phyloP scores from a whole-genome alignment of 2,113 vertebrate genomes.

The Edolisoma coerulescens region DNA sequence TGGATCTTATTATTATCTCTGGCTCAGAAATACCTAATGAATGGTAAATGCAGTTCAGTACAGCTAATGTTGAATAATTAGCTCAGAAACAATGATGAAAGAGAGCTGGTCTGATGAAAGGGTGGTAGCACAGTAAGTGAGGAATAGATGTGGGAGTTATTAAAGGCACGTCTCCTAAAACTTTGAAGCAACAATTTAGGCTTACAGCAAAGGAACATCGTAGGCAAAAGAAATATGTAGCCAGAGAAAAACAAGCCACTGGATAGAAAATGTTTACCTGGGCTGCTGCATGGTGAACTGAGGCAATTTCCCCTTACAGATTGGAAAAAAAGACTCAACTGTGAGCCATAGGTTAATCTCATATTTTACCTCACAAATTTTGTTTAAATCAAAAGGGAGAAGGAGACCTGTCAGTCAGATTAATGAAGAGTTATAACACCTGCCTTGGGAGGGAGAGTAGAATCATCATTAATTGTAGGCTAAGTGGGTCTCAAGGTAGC shows the following conservation, averaged over 20 bases:
- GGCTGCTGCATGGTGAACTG: neutral
- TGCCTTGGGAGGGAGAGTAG: neutral
- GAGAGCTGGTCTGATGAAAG: slow-evolving; percentile 35
- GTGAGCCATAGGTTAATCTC: neutral
- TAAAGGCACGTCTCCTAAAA: neutral
- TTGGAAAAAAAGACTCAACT: neutral
- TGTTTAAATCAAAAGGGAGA: neutral
- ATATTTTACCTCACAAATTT: neutral
- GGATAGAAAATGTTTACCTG: neutral
- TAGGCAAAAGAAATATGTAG: neutral
- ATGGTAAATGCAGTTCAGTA: slow-evolving; percentile 35
- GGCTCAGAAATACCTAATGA: slow-evolving; percentile 38
- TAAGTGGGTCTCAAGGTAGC: neutral
- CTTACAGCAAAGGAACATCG: neutral
- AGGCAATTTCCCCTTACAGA: neutral
- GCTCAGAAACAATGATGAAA: slow-evolving; percentile 39
- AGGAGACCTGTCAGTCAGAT: neutral
- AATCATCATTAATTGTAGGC: neutral
- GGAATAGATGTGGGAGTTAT: neutral
- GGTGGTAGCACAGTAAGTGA: neutral
- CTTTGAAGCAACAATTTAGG: neutral
- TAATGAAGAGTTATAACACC: neutral
- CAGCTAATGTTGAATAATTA: slow-evolving; percentile 61
- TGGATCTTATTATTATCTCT: neutral
- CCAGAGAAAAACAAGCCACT: neutral